Evolutionary conservation across 1,140 invertebrate genomes (phyloP).

Genomic region (Leptestheria dahalacensis): DNA sequence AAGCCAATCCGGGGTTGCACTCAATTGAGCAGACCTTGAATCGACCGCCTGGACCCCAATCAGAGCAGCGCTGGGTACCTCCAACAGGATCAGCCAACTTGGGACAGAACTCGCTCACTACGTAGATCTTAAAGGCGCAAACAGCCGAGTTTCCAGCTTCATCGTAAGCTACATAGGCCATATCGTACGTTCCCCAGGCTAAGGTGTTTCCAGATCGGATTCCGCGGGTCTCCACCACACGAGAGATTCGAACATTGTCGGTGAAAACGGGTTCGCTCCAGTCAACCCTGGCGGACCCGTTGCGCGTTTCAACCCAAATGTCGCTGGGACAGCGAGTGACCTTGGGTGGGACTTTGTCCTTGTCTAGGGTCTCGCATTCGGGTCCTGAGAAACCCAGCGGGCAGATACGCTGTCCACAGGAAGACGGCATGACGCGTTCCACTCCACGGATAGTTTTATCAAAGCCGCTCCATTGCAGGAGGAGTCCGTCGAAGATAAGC

Average conservation of each 20-base stretch:
- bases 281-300: conserved; percentile 76
- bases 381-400: conserved; percentile 65
- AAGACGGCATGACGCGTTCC: conserved; percentile 75
- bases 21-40: conserved; percentile 83
- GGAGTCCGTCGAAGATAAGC: conserved; percentile 66
- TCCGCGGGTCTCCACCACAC: conserved; percentile 68
- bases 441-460: conserved; percentile 76
- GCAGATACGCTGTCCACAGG: conserved; percentile 74
- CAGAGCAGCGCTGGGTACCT: conserved; percentile 76
- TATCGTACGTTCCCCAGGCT: conserved; percentile 80
- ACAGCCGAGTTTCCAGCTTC: conserved; percentile 74
- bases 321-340: conserved; percentile 82
- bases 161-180: conserved; percentile 86
- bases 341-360: conserved; percentile 67
- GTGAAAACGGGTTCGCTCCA: conserved; percentile 88
- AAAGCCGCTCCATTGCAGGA: conserved; percentile 84
- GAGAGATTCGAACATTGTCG: conserved; percentile 66
- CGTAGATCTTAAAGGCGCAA: conserved; percentile 86
- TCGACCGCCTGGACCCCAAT: conserved; percentile 90
- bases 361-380: conserved; percentile 66
- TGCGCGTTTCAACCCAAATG: conserved; percentile 82
- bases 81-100: conserved; percentile 70
- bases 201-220: conserved; percentile 80
- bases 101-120: conserved; percentile 80
- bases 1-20: conserved; percentile 69